These are phyloP conservation scores for Ahaetulla prasina DNA, from an alignment of 2,113 vertebrate genomes.

Conservation along the genomic window DNA sequence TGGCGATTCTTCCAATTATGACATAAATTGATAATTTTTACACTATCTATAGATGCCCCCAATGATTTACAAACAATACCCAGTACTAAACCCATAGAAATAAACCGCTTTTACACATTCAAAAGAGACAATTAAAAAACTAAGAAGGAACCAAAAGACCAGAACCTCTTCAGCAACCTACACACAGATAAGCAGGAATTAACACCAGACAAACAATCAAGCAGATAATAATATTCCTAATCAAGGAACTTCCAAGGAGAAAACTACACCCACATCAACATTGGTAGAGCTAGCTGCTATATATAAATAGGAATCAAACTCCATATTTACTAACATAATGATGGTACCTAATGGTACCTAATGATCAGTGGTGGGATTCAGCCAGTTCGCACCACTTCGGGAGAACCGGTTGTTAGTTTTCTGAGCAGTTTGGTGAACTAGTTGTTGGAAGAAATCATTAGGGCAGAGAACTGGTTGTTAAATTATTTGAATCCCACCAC, in stretches of 20 bases:
- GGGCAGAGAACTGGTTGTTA: too few relatives aligned
- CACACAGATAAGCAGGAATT: background rate
- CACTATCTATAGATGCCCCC: background rate
- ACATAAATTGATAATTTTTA: background rate
- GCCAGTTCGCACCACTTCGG: too few relatives aligned
- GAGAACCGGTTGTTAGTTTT: too few relatives aligned
- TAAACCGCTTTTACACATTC: background rate
- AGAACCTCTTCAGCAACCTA: background rate
- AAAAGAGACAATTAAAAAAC: background rate
- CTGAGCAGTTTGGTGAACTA: too few relatives aligned
- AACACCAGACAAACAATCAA: background rate
- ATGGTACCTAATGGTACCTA: background rate
- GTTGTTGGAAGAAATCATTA: too few relatives aligned
- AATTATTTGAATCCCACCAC: too few relatives aligned
- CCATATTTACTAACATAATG: background rate
- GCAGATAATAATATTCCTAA: background rate
- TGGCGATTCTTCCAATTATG: background rate
- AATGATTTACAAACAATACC: background rate
- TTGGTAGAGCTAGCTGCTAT: background rate
- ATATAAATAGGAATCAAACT: background rate
- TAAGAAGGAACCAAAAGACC: background rate
- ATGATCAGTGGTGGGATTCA: too few relatives aligned
- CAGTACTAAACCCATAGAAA: background rate
- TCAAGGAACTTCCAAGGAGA: background rate
- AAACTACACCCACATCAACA: background rate